Evolutionary conservation across 2,888 invertebrate species (phyloP), one percentile per base, ranked within the genome.

Genomic region (Tenthredo livida): DNA sequence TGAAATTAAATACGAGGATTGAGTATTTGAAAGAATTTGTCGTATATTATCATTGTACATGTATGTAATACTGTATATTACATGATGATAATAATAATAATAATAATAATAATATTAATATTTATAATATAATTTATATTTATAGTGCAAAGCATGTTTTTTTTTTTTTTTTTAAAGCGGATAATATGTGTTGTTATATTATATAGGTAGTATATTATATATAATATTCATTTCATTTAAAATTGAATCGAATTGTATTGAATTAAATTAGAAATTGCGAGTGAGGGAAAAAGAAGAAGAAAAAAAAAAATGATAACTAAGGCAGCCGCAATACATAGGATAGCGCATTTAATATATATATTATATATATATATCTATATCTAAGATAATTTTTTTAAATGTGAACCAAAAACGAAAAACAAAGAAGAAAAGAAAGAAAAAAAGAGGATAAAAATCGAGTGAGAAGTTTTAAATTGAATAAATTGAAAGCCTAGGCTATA

Each of bases 401-500:
- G 21, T 61, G 25, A 61, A 61, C 21, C 61, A 12, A 61, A 25
- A 25, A 61, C 2, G 2, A 25, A 61, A 61, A 61, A 61, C 0
- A 61, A 61, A 61, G 2, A 61, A 10, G 29, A 29, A 25, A 61
- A 61, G 0, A 9, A 25, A 10, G 7, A 21, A 21, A 61, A 61
- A 61, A 61, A 61, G 12, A 12, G 0, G 61, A 25, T 43, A 21
- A 25, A 40, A 75, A 40, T 40, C 7, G 21, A 75, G 43, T 75
- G 75, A 25, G 7, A 47, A 47, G 40, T 15, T 43, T 25, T 7
- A 40, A 75, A 47, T 54, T 54, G n/a, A 54, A 54, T n/a, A 70
- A 37, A 37, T 37, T 72, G 6, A 72, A 6, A 61, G 29, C 43
- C 61, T 85, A 17, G 87, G 88, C 89, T 90, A 89, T 88, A 75